Base-by-base conservation (phyloP, 2,888 invertebrate genomes). In the Drosophila incognita region DNA sequence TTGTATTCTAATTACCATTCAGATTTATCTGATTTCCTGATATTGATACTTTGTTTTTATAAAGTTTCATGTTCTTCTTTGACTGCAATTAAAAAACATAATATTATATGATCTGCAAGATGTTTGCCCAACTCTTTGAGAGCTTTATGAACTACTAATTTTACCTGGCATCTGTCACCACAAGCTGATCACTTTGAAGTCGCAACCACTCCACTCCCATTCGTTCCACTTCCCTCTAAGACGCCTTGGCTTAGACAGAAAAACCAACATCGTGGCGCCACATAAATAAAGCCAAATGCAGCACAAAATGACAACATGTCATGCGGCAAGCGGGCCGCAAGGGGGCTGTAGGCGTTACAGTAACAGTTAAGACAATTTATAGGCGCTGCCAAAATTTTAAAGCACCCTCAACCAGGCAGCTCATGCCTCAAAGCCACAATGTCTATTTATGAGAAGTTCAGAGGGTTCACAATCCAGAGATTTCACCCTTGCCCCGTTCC, bases 261-360 rank as follows among this genome's bases (percentile, higher is more conserved):
- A 74, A 71, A 33, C 61, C 74, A 74, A 87, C 77, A 72, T 69
- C 60, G 81, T 82, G 88, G 90, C 88, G 90, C 90, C 88, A 81
- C 90, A 87, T 89, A 89, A 89, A 89, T 89, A 90, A 46, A 82
- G 36, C 69, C 62, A 67, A 82, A 81, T 87, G 89, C 89, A 74
- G 82, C 90, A 73, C 80, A 64, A 58, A 82, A 83, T 84, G 89
- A 81, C 86, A 86, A 84, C 69, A 73, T 73, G 69, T 79, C 67
- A 69, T 72, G 70, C 42, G 68, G 35, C 38, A 27, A 38, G 13
- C 10, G n/a, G 18, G 35, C 4, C 11, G 1, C 24, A 15, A 71
- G 61, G 38, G 70, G 68, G 51, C 11, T 13, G 54, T 54, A 31
- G 62, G 70, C 61, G 73, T 64, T 69, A 69, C 59, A 70, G 53